Evolutionary conservation across 2,888 invertebrate species (phyloP), one percentile per base, ranked within the genome.

Genomic region (Acanthosepion pharaonis): DNA sequence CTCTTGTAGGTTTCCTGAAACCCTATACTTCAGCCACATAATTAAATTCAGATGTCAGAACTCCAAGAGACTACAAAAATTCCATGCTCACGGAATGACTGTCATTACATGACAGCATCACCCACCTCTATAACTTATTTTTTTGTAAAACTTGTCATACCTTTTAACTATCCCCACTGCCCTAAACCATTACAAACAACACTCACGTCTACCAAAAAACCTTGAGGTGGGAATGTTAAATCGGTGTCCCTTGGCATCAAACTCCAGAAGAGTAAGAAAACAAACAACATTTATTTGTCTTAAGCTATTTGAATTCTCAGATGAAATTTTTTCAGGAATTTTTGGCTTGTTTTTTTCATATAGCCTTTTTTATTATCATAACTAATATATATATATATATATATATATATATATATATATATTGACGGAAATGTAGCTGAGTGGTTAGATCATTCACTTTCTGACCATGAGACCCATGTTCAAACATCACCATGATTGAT

Each of bases 1-100:
- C 78, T 78, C n/a, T n/a, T 78, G n/a, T n/a, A 78, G n/a, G n/a
- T n/a, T n/a, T n/a, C n/a, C n/a, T 78, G 78, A n/a, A 78, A 78
- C n/a, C n/a, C 78, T 15, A 78, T n/a, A 78, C n/a, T 11, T 78
- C n/a, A 78, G 78, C 28, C 78, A 2, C n/a, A 78, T 78, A 78
- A 78, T 78, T 78, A 78, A 78, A 78, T 78, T 78, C 78, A 78
- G n/a, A 78, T 78, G 78, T 78, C 78, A 78, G n/a, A 78, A 78
- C 78, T 78, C 78, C 78, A n/a, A 33, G 78, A n/a, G 20, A n/a
- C 78, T 78, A 78, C n/a, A 78, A 78, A n/a, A 78, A 78, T 78
- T 78, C 78, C 78, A n/a, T n/a, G 78, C n/a, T n/a, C n/a, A 78
- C n/a, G 11, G 78, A 78, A 78, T n/a, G 78, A 78, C 78, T n/a